Evolutionary conservation across 2,113 vertebrate species (phyloP), one percentile per base, ranked within the genome.

Genomic region (Machaerirhynchus nigripectus): DNA sequence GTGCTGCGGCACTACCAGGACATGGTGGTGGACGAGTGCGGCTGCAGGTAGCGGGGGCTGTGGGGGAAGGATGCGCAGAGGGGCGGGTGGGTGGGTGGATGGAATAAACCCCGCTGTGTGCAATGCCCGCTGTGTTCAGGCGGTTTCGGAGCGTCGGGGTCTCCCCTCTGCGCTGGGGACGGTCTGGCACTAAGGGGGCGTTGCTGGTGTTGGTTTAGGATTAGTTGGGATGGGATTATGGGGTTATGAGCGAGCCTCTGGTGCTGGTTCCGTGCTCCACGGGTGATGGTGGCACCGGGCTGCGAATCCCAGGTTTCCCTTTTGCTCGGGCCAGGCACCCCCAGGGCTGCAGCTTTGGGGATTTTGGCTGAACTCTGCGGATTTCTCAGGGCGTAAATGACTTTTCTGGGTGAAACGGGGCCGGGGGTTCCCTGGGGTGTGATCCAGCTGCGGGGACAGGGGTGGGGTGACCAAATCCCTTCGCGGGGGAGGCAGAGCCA

Each of bases 11-110:
- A 99, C 94, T 99, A 99, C 23, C 98, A 99, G 94, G 99, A 99
- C 96, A 99, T 99, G 99, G 98, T 99, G 97, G 99, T 99, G 97
- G 99, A 99, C 1, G 99, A 99, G 96, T 99, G 99, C 1, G 99
- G 99, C 15, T 99, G 99, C 94, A 97, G 99, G 50, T 99, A 97
- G 98, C 3, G 9, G 23, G 46, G 47, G 2, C 2, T 5, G 28
- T 0, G 39, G 50, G 21, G 19, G 15, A 11, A 15, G 33, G 55
- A 56, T 15, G 56, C 21, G 4, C 13, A 7, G 9, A n/a, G 33
- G 55, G 53, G 2, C n/a, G 69, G 4, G 20, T 4, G n/a, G 26
- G 21, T 5, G 37, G 42, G 27, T 2, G 20, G 42, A 3, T 9
- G 80, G 71, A 83, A 73, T 56, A 57, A 89, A 70, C 8, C 46